Conservation (phyloP, 37 sponge, comb jelly and placozoan genomes). For the Bolinopsis microptera region DNA sequence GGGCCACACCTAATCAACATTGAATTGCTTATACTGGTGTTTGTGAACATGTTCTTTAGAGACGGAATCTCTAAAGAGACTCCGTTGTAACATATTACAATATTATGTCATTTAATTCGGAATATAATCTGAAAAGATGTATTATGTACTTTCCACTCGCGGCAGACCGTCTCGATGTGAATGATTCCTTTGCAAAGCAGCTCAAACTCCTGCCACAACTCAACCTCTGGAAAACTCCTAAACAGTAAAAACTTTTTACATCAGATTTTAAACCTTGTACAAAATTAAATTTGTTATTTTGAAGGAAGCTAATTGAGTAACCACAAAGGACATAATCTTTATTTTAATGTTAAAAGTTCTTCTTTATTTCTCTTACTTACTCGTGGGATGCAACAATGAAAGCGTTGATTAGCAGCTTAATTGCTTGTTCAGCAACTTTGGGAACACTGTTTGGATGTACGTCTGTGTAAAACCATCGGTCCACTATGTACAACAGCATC, state of each 20-base stretch:
- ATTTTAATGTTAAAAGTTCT: too few relatives aligned
- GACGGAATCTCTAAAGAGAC: too few relatives aligned
- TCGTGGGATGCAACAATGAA: slow-evolving; percentile 50
- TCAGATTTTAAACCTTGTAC: background rate
- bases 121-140: too few relatives aligned
- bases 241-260: background rate
- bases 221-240: slow-evolving; percentile 39
- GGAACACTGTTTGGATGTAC: slow-evolving; percentile 26
- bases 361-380: too few relatives aligned
- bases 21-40: too few relatives aligned
- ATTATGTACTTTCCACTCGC: slow-evolving; percentile 13
- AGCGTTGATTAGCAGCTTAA: slow-evolving; percentile 40
- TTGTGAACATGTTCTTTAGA: too few relatives aligned
- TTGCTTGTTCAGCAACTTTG: slow-evolving; percentile 24
- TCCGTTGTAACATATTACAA: too few relatives aligned
- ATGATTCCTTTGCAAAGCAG: slow-evolving; percentile 3
- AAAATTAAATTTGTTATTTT: background rate
- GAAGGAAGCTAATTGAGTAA: background rate
- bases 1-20: too few relatives aligned
- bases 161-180: slow-evolving; percentile 16
- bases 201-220: slow-evolving; percentile 21
- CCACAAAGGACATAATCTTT: background rate
- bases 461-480: slow-evolving; percentile 37
- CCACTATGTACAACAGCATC: slow-evolving; percentile 22
- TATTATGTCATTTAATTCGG: too few relatives aligned